phyloP scores from a whole-genome alignment of 1,140 invertebrate genomes.

The Caerostris extrusa region DNA sequence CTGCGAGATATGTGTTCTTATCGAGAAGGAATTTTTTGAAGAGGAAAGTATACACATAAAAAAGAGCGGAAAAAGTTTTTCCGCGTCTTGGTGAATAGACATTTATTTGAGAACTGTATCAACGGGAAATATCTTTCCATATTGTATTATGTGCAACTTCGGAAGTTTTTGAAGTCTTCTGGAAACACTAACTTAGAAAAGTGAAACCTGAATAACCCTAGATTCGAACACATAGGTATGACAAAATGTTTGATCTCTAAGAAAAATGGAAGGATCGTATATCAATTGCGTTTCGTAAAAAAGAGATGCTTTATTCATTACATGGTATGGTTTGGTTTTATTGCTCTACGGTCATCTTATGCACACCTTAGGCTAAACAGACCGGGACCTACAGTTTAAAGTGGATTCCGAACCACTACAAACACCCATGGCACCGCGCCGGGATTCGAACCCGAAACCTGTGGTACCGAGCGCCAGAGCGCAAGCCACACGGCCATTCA shows the following conservation, averaged over 20 bases:
- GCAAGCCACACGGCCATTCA: too few species aligned
- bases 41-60: slow-evolving; percentile 1
- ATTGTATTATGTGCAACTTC: background rate
- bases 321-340: too few species aligned
- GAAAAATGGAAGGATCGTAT: background rate
- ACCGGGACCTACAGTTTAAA: too few species aligned
- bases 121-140: background rate
- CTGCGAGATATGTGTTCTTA: background rate
- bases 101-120: background rate
- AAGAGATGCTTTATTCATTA: too few species aligned
- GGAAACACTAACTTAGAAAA: background rate
- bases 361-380: too few species aligned
- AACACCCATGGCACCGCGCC: too few species aligned
- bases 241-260: background rate
- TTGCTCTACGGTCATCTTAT: too few species aligned
- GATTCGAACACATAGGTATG: background rate
- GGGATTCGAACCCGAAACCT: too few species aligned
- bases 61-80: background rate
- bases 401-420: too few species aligned
- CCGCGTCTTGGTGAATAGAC: background rate
- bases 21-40: background rate
- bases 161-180: background rate
- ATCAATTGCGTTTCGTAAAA: background rate
- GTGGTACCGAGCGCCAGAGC: too few species aligned
- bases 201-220: background rate